Percentiles rank a stretch among this genome's conserved stretches.
These are phyloP conservation scores for Philotrypesis tridentata DNA, from an alignment of 1,140 invertebrate genomes.

Conservation along the genomic window DNA sequence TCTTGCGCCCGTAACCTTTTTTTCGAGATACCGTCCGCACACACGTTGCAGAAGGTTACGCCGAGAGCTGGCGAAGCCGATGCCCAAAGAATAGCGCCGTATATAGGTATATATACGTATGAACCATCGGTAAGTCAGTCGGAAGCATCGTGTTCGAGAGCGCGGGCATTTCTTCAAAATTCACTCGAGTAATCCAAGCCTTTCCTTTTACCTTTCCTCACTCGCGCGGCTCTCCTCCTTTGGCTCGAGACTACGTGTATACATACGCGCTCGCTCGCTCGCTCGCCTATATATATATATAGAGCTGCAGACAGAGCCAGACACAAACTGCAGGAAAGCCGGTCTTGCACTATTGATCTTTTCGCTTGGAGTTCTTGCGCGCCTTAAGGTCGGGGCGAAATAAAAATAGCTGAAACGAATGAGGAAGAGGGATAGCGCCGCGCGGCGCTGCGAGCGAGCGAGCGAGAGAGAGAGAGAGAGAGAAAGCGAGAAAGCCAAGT, in stretches of 20 bases:
- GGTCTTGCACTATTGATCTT: conserved; percentile 48
- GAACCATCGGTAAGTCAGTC: too few species aligned
- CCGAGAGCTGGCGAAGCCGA: too few species aligned
- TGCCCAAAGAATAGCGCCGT: too few species aligned
- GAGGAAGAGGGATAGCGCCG: not conserved
- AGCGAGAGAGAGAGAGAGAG: too few species aligned
- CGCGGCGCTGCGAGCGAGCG: too few species aligned
- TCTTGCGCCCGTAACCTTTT: too few species aligned
- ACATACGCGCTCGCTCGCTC: too few species aligned
- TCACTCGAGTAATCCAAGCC: not conserved
- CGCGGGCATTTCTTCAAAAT: conserved; percentile 2
- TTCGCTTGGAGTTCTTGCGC: not conserved
- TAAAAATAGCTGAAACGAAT: conserved; percentile 47
- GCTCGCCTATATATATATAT: not conserved
- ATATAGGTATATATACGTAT: too few species aligned
- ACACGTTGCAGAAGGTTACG: too few species aligned
- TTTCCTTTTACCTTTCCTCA: not conserved
- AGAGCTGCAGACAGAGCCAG: not conserved
- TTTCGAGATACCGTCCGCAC: too few species aligned
- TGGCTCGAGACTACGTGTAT: too few species aligned
- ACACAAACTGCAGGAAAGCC: conserved; percentile 18
- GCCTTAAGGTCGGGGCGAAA: conserved; percentile 36
- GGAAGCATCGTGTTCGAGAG: too few species aligned
- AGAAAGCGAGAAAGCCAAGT: conserved; percentile 6
- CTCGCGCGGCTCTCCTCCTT: not conserved